Percentiles rank a stretch among this genome's conserved stretches.
Evolutionary conservation across 2,797 vertebrate genomes (phyloP).

Genomic region (Phoebastria nigripes): DNA sequence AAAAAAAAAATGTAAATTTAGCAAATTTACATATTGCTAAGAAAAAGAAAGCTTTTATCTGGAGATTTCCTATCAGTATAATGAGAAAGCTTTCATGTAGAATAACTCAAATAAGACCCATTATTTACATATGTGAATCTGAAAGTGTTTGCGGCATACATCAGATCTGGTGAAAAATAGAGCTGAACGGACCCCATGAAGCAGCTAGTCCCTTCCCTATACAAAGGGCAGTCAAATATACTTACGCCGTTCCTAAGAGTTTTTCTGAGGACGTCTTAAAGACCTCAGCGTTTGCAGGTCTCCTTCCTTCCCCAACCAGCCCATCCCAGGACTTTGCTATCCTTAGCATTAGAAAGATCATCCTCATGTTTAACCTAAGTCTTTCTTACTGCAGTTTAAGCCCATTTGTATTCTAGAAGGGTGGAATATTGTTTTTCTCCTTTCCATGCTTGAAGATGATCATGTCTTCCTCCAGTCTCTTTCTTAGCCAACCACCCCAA

Average conservation of each 20-base stretch:
- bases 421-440: not conserved
- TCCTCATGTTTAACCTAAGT: not conserved
- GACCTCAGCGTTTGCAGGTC: not conserved
- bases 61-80: not conserved
- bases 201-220: not conserved
- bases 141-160: not conserved
- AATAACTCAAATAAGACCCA: not conserved
- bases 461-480: not conserved
- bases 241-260: rapidly evolving
- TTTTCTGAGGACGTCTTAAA: not conserved
- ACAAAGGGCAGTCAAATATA: not conserved
- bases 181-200: not conserved
- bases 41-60: not conserved
- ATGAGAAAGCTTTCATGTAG: not conserved
- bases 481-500: not conserved
- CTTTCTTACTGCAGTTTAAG: not conserved
- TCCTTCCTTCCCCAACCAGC: not conserved
- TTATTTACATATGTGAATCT: not conserved
- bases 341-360: not conserved
- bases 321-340: not conserved
- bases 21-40: not conserved
- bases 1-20: too few species aligned
- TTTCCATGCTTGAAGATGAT: not conserved
- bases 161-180: not conserved
- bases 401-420: not conserved